Base-by-base conservation (phyloP, 2,888 invertebrate species). In the Stegophylla sp. region DNA sequence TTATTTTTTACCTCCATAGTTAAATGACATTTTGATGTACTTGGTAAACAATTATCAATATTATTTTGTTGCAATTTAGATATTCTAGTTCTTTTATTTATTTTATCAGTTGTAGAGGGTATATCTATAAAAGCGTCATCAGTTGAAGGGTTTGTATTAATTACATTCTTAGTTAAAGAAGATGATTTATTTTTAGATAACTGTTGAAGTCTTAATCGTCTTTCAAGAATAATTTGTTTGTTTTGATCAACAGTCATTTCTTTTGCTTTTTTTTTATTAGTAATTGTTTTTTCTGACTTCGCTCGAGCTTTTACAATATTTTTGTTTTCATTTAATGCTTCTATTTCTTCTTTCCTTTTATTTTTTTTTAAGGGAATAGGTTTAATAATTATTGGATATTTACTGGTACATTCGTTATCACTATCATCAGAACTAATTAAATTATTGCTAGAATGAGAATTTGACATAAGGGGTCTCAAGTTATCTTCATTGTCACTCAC, bases 291-390 rank as follows among this genome's bases (percentile, higher is more conserved):
- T 69, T 69, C 56, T 34, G 67, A 59, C 45, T 59, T 77, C 28
- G 69, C 59, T 59, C 77, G 28, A 34, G 77, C 69, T 77, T 77
- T 77, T 17, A 69, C 69, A 59, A 77, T 48, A 61, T 59, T 69
- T 48, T 69, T 12, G 69, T 77, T 77, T 17, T 77, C 69, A 17
- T 15, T 1, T 59, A 77, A 1, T 43, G 15, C 17, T 48, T 59
- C 59, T 56, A 59, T n/a, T 56, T 20, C 13, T 28, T 28, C 28
- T 23, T 12, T 45, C 17, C 17, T 63, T 48, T 1, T 59, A 45
- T 7, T 56, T 26, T 15, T 1, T 61, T 45, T 77, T 45, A 69
- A 28, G 26, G 77, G 77, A 45, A 77, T 26, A 17, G 77, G 56
- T 28, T 69, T 69, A 69, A 77, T 69, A 34, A 77, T 59, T 77